A percentile compares a stretch with the other conserved stretches of the same genome.
Conservation (phyloP, 2,888 invertebrate species). For the Abscondita cerata region DNA sequence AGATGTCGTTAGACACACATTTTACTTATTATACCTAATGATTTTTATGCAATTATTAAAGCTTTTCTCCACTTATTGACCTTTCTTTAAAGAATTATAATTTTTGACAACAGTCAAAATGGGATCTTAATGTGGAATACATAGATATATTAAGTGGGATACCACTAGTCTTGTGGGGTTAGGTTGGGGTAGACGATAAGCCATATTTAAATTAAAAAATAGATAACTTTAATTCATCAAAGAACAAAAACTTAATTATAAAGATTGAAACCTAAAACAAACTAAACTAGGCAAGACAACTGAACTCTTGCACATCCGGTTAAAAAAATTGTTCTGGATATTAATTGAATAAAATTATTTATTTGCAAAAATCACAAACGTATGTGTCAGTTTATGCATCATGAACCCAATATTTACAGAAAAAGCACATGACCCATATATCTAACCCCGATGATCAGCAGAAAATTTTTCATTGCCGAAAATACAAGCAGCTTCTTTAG, state of each 20-base stretch:
- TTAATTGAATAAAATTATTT: not conserved
- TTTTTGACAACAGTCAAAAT: not conserved
- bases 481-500: no score
- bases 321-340: not conserved
- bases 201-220: no score
- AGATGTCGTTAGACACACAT: no score
- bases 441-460: not conserved
- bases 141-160: not conserved
- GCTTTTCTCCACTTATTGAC: not conserved
- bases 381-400: no score
- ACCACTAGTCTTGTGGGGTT: no score
- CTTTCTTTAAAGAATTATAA: not conserved
- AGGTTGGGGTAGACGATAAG: no score
- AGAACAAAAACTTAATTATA: not conserved
- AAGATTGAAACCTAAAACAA: not conserved
- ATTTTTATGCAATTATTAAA: not conserved
- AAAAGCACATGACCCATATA: not conserved
- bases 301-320: not conserved
- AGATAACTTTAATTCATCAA: not conserved
- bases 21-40: no score
- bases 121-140: not conserved
- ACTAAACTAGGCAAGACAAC: not conserved
- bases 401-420: not conserved
- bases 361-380: no score
- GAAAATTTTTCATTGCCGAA: not conserved